phyloP scores from a whole-genome alignment of 1,140 invertebrate genomes.

The Euschistus heros region DNA sequence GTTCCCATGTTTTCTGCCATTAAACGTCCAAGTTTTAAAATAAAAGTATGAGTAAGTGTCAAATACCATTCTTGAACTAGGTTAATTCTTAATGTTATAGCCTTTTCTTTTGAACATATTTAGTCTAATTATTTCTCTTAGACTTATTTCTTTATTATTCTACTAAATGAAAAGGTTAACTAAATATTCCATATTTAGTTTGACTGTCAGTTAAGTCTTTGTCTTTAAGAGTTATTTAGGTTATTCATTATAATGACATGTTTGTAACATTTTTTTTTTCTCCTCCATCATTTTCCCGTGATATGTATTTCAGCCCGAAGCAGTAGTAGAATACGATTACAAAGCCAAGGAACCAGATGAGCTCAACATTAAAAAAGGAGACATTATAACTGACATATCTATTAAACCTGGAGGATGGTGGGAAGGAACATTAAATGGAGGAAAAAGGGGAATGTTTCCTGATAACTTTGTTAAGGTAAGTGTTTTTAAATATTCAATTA shows the following conservation, averaged over 20 bases:
- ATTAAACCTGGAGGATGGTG: slow-evolving; percentile 89
- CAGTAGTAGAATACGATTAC: slow-evolving; percentile 71
- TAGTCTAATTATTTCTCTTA: background rate
- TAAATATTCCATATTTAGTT: too few species aligned
- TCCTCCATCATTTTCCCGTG: too few species aligned
- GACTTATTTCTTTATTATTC: too few species aligned
- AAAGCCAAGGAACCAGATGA: slow-evolving; percentile 70
- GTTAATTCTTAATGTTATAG: background rate
- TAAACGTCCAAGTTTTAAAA: background rate
- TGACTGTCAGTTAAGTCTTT: too few species aligned
- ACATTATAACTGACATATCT: slow-evolving; percentile 74
- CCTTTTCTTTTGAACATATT: background rate
- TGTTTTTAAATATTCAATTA: background rate
- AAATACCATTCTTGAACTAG: background rate
- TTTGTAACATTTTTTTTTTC: too few species aligned
- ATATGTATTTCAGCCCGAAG: slow-evolving; percentile 41
- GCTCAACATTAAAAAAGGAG: slow-evolving; percentile 76
- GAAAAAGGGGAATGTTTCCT: slow-evolving; percentile 90
- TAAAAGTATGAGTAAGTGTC: slow-evolving; percentile 6
- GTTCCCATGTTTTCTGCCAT: slow-evolving; percentile 7
- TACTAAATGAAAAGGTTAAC: too few species aligned
- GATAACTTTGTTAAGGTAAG: slow-evolving; percentile 85
- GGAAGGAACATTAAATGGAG: slow-evolving; percentile 75
- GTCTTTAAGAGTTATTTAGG: too few species aligned
- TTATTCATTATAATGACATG: too few species aligned